Evolutionary conservation across 2,113 vertebrate species (phyloP), one percentile per base, ranked within the genome.

Genomic region (Tiliqua scincoides): DNA sequence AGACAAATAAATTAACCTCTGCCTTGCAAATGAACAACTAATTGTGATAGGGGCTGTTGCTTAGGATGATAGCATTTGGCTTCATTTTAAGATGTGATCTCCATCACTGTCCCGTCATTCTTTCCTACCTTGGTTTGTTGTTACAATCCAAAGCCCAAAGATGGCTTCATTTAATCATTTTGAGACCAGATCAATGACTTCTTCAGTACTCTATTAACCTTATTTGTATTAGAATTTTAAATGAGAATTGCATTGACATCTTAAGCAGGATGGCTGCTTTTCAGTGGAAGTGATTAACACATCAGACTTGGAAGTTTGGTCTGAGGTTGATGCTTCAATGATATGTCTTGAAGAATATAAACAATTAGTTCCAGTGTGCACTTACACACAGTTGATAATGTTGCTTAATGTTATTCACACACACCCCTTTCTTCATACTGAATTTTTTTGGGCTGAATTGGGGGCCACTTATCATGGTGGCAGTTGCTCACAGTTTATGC

Each of bases 1-100:
- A 32, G 3, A 80, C 76, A 54, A 61, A 87, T 71, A 72, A 71
- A 4, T 81, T 89, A 87, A 84, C 32, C 17, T 83, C 20, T 82
- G 62, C 62, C 21, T 87, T 84, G 57, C 65, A 80, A 67, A 82
- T 48, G 3, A 74, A 74, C 6, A 71, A 25, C 7, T 85, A 30
- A 23, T 88, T 87, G 9, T 80, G 23, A 80, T 52, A 37, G 57
- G 52, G 27, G 57, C 68, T 82, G 67, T 80, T 30, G 61, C 35
- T 61, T 21, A 59, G 43, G 62, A 40, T 81, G 21, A 32, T 59
- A 75, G 9, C 21, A 20, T 83, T 72, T 52, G 83, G 11, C 2
- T 88, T 23, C 0, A 59, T 85, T 63, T 54, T 79, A 73, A 84
- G 8, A 40, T 73, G 40, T 63, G 25, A 1, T 52, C 88, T 32